phyloP scores from a whole-genome alignment of 1,140 invertebrate species.

The Olivierus martensii region DNA sequence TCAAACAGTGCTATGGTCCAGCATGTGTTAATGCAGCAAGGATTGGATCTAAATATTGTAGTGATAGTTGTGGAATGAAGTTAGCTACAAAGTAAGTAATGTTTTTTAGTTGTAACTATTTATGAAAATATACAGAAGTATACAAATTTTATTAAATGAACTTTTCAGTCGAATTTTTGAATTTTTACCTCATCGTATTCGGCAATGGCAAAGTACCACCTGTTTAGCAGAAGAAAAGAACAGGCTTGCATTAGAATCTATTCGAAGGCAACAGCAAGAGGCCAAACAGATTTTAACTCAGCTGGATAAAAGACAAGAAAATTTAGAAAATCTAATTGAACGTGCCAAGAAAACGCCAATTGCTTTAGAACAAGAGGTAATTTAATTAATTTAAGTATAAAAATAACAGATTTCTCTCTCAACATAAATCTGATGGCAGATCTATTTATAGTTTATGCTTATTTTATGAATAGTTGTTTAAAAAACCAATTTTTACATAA shows the following conservation, averaged over 20 bases:
- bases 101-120: too few relatives aligned
- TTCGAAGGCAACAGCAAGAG: conserved; percentile 52
- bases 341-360: conserved; percentile 48
- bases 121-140: too few relatives aligned
- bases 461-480: too few relatives aligned
- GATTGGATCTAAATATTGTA: conserved; percentile 86
- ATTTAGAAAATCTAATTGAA: conserved; percentile 68
- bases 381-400: too few relatives aligned
- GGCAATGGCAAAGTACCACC: conserved; percentile 83
- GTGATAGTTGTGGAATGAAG: conserved; percentile 79
- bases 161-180: conserved; percentile 32
- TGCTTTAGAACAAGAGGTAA: conserved; percentile 35
- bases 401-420: too few relatives aligned
- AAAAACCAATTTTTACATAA: too few relatives aligned
- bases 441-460: too few relatives aligned
- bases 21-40: conserved; percentile 62
- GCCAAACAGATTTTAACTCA: conserved; percentile 40
- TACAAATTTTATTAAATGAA: too few relatives aligned
- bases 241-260: conserved; percentile 60
- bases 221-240: conserved; percentile 78
- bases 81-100: conserved; percentile 50
- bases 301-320: conserved; percentile 56
- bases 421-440: too few relatives aligned
- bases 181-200: conserved; percentile 78
- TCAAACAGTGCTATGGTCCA: conserved; percentile 76